phyloP scores from a whole-genome alignment of 2,113 vertebrate genomes.

The Plecturocebus donacophilus region DNA sequence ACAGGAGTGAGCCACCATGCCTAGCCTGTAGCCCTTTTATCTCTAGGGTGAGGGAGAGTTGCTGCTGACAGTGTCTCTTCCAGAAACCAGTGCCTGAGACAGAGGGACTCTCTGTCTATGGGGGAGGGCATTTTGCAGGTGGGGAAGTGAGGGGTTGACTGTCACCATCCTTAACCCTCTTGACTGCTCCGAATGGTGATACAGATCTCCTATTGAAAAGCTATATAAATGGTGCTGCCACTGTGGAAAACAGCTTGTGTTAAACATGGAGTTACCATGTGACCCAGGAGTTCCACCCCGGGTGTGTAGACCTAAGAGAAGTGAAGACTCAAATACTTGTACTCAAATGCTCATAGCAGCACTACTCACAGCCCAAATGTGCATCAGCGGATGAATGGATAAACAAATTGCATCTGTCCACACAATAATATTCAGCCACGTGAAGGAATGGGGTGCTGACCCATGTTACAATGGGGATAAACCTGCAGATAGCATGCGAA shows the following conservation, averaged over 20 bases:
- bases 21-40: neutral
- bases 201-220: neutral
- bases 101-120: neutral
- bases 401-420: neutral
- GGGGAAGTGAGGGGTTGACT: rapidly evolving
- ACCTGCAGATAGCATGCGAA: neutral
- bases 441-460: neutral
- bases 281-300: neutral
- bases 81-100: neutral
- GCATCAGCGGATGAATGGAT: rapidly evolving
- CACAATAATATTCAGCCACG: rapidly evolving
- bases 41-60: neutral
- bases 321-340: neutral
- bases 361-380: neutral
- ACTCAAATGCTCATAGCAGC: rapidly evolving
- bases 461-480: rapidly evolving
- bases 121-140: too few species aligned
- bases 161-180: neutral
- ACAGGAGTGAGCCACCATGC: too few species aligned
- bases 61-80: neutral
- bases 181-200: neutral
- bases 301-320: neutral
- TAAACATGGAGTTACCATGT: neutral
- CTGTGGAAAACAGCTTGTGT: neutral
- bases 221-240: too few species aligned